Base-by-base conservation (phyloP, 2,888 invertebrate species). In the Plebejus anna region DNA sequence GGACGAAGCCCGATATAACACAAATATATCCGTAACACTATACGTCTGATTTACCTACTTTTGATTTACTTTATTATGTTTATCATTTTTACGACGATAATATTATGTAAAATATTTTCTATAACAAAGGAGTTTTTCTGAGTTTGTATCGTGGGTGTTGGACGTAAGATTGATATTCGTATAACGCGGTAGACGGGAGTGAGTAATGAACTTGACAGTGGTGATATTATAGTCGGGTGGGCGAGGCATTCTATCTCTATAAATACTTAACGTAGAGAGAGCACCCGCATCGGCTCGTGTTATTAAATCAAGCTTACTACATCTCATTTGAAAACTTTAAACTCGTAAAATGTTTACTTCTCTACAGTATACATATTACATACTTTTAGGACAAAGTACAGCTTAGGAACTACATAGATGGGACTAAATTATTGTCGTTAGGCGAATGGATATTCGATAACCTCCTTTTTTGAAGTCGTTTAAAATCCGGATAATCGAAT, bases 131-230 rank as follows among this genome's bases (percentile, higher is more conserved):
- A 71, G 38, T 71, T 6, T 71, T 38, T 71, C 13, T 4, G 32
- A 72, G 42, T 22, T 42, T 47, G 47, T 72, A 42, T 36, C 47
- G 42, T 72, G 47, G 0, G 42, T n/a, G 42, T 11, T n/a, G 28
- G 5, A 22, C 11, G 4, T 72, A 47, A 72, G 72, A 47, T 28
- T 47, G 42, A n/a, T 22, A 72, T 47, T 47, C 5, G 22, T 47
- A 42, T 36, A 36, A 6, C 72, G 28, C 22, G 22, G 32, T 6
- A 36, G 55, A 22, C 47, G 55, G 73, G 83, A 86, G 84, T 88
- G 88, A 87, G 84, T 89, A 90, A 89, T 91, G 91, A 91, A 91
- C 92, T 92, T 92, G 92, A 92, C 91, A 92, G 90, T 91, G 90
- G 88, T 83, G 85, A 86, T 88, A 86, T 87, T 90, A 88, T 87